Evolutionary conservation across 2,888 invertebrate genomes (phyloP).

Genomic region (Cheilosia vulpina): DNA sequence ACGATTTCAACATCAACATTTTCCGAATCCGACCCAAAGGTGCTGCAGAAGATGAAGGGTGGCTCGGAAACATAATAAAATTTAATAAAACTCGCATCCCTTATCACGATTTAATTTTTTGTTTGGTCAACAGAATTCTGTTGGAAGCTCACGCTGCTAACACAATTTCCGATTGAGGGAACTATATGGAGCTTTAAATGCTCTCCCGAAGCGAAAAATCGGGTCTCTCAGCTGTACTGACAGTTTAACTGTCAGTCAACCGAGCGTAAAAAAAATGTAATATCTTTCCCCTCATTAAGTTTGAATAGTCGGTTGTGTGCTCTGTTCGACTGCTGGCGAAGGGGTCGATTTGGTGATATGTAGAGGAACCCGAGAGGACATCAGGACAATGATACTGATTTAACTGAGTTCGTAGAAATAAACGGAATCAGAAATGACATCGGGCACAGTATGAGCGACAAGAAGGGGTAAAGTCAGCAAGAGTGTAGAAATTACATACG

Average conservation of each 20-base stretch:
- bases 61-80: slow-evolving; percentile 41
- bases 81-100: slow-evolving; percentile 68
- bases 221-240: slow-evolving; percentile 67
- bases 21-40: slow-evolving; percentile 1
- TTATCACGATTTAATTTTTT: slow-evolving; percentile 70
- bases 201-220: slow-evolving; percentile 23
- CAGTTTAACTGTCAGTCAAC: slow-evolving; percentile 70
- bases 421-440: slow-evolving; percentile 4
- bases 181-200: neutral
- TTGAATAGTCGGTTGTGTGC: slow-evolving; percentile 58
- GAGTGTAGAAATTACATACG: neutral
- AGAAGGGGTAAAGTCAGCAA: neutral
- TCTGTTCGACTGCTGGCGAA: slow-evolving; percentile 5
- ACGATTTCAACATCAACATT: slow-evolving; percentile 25
- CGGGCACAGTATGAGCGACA: neutral
- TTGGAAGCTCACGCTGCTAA: slow-evolving; percentile 22
- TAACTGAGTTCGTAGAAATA: slow-evolving; percentile 45
- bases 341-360: slow-evolving; percentile 10
- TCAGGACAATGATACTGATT: slow-evolving; percentile 32
- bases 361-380: slow-evolving; percentile 14
- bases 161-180: slow-evolving; percentile 25
- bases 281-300: slow-evolving; percentile 66
- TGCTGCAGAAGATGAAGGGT: slow-evolving; percentile 5
- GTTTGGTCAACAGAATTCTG: slow-evolving; percentile 68
- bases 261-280: slow-evolving; percentile 68